A percentile compares a stretch with the other conserved stretches of the same genome.
Evolutionary conservation across 2,797 vertebrate genomes (phyloP).

Genomic region (Falco biarmicus): DNA sequence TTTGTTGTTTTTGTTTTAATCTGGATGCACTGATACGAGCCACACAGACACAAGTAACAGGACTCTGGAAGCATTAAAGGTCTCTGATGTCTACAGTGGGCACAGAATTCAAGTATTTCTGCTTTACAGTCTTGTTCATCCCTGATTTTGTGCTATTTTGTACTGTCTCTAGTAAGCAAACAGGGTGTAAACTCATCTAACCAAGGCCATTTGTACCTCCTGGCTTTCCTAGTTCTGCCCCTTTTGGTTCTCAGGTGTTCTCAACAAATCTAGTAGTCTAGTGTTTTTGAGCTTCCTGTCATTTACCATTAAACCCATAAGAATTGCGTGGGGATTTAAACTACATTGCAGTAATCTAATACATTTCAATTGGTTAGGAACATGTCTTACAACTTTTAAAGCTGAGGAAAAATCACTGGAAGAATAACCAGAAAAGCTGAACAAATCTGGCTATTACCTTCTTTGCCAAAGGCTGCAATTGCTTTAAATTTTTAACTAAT

Average conservation of each 20-base stretch:
- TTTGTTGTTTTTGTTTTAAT: too few relatives aligned
- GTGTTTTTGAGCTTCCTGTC: background rate
- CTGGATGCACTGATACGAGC: fast-evolving
- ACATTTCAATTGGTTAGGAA: background rate
- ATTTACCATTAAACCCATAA: background rate
- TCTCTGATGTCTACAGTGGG: background rate
- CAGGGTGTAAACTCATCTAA: background rate
- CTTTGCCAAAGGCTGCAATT: background rate
- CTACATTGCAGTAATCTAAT: background rate
- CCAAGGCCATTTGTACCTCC: background rate
- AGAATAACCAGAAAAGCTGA: background rate
- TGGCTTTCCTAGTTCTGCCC: background rate
- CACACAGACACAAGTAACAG: background rate
- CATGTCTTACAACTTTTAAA: background rate
- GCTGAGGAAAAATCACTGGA: background rate
- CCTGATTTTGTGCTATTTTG: background rate
- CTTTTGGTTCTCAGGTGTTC: background rate
- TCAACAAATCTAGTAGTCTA: background rate
- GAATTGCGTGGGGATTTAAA: background rate
- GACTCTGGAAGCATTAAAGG: background rate
- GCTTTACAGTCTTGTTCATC: background rate
- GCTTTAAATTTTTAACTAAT: background rate
- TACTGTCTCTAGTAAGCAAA: background rate
- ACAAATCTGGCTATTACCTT: background rate
- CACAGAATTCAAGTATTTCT: background rate